Base-by-base conservation (phyloP, 2,113 vertebrate genomes). In the Callospermophilus lateralis region DNA sequence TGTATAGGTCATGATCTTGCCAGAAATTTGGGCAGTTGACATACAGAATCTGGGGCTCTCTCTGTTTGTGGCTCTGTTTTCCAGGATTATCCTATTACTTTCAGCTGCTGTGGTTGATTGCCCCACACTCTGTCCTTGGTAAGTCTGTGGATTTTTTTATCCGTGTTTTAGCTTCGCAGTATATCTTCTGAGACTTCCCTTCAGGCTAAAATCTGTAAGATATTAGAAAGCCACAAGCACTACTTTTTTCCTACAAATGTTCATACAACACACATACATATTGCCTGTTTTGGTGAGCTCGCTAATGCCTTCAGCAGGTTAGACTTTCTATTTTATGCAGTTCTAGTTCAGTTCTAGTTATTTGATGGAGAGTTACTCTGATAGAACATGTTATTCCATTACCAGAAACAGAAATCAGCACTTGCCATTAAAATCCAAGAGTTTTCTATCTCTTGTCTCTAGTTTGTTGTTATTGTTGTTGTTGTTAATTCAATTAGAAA, bases 401-500 rank as follows among this genome's bases (percentile, higher is more conserved):
- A 32, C 48, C 74, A 94, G 74, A 93, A 94, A 20, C 65, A 89
- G 26, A 92, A 95, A 55, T 55, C 58, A 81, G n/a, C 8, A 74
- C 30, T 45, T 85, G 2, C 39, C 68, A 48, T 76, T 90, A 79
- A 93, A 90, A 95, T 55, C 30, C 34, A 74, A 11, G 30, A 73
- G 72, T 67, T 94, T 51, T 90, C n/a, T 90, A 26, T 61, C 73
- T 76, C 3, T 48, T 67, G 78, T 28, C 16, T 83, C n/a, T 83
- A 30, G 32, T 26, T 83, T 28, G 45, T 45, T 45, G 45, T 8
- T n/a, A n/a, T n/a, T 45, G 45, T 45, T 45, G 42, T 7, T 7
- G 42, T 61, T 79, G 72, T 28, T 67, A 84, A 48, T 73, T 26
- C n/a, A 53, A 3, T 61, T 51, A 90, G 72, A 93, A 84, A 79